Base-by-base conservation (phyloP, 2,113 vertebrate genomes). In the Pleuronectes platessa region DNA sequence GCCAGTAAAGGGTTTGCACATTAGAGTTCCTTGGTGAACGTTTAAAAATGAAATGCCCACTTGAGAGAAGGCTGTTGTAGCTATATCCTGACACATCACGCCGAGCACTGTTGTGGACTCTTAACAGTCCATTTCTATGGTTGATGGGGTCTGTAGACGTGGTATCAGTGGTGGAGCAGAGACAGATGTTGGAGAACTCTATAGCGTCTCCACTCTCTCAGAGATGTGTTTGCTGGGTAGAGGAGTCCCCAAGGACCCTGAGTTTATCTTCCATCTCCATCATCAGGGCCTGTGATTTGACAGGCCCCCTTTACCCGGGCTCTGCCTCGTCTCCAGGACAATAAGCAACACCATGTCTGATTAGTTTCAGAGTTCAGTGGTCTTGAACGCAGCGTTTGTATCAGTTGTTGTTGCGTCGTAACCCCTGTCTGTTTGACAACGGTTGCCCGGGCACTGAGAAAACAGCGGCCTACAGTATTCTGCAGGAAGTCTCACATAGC, bases 321-420 rank as follows among this genome's bases (percentile, higher is more conserved):
- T 85, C 87, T 88, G 83, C 89, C 87, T 94, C 84, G 79, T 94
- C 92, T 93, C 90, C 87, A 88, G 94, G 94, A 95, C 94, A 94
- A 94, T 94, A 93, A 94, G 93, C 92, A 94, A 92, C 92, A 92
- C 84, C 93, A 92, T 92, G 90, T 95, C 94, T 94, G 93, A 95
- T 95, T 95, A 95, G 94, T 94, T 94, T 95, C 92, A 93, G 93
- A 94, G 94, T 93, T 95, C 94, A 95, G 89, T 94, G 93, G 90
- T 94, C 94, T 94, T 79, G 94, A 95, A 95, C 94, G 92, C 89
- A 72, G 90, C 85, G 79, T 90, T 88, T 88, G 91, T 92, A 92
- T 92, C 88, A 67, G 89, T 86, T 90, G 92, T 88, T 92, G 87
- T 86, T 90, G 88, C 85, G 68, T 82, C 71, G 86, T 92, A 90